These are phyloP conservation scores for Artibeus lituratus DNA, from an alignment of 2,797 vertebrate genomes.

Conservation along the genomic window DNA sequence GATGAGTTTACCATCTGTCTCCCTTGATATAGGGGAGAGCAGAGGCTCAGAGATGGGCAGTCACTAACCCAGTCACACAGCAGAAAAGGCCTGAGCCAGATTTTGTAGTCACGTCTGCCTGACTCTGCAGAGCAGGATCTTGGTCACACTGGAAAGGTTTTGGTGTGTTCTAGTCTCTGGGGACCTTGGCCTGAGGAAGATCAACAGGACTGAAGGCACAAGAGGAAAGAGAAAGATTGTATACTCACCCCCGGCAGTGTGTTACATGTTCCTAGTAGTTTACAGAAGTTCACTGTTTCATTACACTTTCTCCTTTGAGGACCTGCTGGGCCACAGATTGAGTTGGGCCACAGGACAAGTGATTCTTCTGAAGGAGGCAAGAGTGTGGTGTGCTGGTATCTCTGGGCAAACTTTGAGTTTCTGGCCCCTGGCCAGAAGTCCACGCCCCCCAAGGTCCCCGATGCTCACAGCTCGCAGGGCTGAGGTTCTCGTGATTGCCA, in stretches of 20 bases:
- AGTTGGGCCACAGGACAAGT: neutral
- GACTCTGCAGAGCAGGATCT: neutral
- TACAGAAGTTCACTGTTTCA: neutral
- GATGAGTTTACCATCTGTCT: neutral
- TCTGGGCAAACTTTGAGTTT: neutral
- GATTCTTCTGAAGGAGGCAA: neutral
- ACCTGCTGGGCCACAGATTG: neutral
- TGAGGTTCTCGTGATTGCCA: neutral
- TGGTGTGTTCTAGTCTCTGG: neutral
- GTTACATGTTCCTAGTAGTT: neutral
- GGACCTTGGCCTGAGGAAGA: neutral
- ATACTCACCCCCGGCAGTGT: too few species aligned
- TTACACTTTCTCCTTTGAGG: neutral
- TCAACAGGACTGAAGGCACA: neutral
- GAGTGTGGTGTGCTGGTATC: neutral
- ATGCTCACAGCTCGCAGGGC: rapidly evolving
- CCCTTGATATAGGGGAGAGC: neutral
- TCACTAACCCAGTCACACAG: neutral
- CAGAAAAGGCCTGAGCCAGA: neutral
- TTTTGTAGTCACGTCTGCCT: neutral
- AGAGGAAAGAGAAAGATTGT: neutral
- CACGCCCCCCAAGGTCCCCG: too few species aligned
- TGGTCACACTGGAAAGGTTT: neutral
- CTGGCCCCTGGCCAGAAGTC: too few species aligned
- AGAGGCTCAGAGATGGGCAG: neutral